Base-by-base conservation (phyloP, 2,888 invertebrate species). In the Muschampia plurimacula region DNA sequence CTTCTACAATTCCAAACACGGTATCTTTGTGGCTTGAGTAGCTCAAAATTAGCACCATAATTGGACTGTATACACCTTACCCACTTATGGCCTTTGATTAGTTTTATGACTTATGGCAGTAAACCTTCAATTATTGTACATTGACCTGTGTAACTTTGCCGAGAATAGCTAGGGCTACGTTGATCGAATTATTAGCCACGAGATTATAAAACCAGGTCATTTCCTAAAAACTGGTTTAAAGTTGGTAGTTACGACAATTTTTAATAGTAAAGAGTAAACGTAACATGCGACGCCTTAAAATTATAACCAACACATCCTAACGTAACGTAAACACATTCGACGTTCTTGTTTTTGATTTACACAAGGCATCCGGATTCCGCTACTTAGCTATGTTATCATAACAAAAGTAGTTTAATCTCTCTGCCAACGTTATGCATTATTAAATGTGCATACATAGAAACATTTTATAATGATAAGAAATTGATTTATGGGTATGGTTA, bases 71-170 rank as follows among this genome's bases (percentile, higher is more conserved):
- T 46, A 32, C 13, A 69, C 28, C 15, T 15, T 22, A 67, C 57
- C 59, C 36, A 60, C 59, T 22, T 22, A 55, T 67, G 49, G 52
- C n/a, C 63, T 57, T 57, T 69, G 63, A 64, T 69, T 69, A 69
- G 69, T n/a, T 55, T 44, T 64, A 65, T 64, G 46, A 62, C 22
- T 60, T 49, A 68, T 49, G 15, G 60, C 22, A 39, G 13, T 69
- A 62, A 69, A 62, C 69, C 69, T 62, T 49, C 69, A 69, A 69
- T 60, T 60, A 68, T 39, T 15, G 62, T 69, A 62, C 36, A 49
- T 62, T 69, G 62, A 69, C 62, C 68, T 39, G 15, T 28, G 22
- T 39, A 71, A 71, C 49, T 66, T 60, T 65, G 44, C 57, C 44
- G 44, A 59, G 39, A 32, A 12, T 46, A 36, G 55, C 15, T 49